Base-by-base conservation (phyloP, 2,113 vertebrate genomes). In the Trochalopteron elliotii region DNA sequence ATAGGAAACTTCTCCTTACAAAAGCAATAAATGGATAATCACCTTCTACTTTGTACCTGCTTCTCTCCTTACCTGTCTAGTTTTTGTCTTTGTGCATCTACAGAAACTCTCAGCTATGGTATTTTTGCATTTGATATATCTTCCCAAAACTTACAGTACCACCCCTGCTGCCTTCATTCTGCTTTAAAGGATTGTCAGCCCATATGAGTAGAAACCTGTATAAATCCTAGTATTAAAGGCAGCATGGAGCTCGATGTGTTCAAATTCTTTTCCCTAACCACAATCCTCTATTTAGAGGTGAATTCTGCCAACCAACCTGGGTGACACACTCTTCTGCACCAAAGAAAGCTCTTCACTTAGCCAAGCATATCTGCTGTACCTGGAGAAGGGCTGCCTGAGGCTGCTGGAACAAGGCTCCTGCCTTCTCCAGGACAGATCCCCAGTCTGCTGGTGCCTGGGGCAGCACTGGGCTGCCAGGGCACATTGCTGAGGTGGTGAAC, bases 191-290 rank as follows among this genome's bases (percentile, higher is more conserved):
- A 39, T 67, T 4, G 1, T 94, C 67, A 52, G 47, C 75, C 70
- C 60, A 9, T 65, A 25, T 0, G 7, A 77, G 47, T 3, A 9
- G 79, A 95, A 96, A 33, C 24, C 52, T 59, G 22, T 70, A 56
- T 70, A 74, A 83, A 25, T 21, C 64, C 71, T 69, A 10, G 42
- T 64, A 44, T 83, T 90, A 75, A 83, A 86, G 83, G 47, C 82
- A 75, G 30, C 0, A 1, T 37, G 52, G 63, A 88, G 31, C 90
- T 74, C 18, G 53, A 0, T 91, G 68, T 72, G 60, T 82, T 92
- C 47, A 60, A 93, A 96, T 96, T 94, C 90, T 49, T 96, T 90
- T 77, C 60, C 47, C 33, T 83, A 72, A 94, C 90, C 85, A 70
- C 90, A 94, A 0, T 55, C 37, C 31, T 80, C 74, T 50, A 76